Evolutionary conservation across 2,113 vertebrate genomes (phyloP).

Genomic region (Gracilinanus agilis): DNA sequence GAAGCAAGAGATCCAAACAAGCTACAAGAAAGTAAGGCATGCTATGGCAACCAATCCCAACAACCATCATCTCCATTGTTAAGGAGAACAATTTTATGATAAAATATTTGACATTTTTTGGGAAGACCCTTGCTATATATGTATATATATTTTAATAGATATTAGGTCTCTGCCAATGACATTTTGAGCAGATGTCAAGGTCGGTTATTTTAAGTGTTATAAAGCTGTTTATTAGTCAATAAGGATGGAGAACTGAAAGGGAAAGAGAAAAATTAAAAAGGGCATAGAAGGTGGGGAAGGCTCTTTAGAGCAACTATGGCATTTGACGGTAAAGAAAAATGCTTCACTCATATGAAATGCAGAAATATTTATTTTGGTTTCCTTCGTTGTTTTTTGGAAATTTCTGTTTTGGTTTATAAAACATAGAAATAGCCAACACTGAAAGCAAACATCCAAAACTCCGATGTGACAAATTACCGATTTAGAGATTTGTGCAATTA

Average conservation of each 20-base stretch:
- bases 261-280: not conserved
- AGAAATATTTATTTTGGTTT: conserved; percentile 92
- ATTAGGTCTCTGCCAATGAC: not conserved
- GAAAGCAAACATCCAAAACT: conserved; percentile 86
- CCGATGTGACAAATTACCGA: conserved; percentile 85
- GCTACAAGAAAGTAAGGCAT: not conserved
- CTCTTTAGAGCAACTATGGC: not conserved
- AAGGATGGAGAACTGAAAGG: not conserved
- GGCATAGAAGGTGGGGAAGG: not conserved
- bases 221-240: rapidly evolving
- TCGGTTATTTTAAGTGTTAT: not conserved
- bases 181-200: rapidly evolving
- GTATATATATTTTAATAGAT: no score
- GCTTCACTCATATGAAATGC: conserved; percentile 81
- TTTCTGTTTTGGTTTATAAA: conserved; percentile 90
- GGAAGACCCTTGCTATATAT: not conserved
- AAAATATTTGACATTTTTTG: not conserved
- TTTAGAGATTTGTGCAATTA: conserved; percentile 81
- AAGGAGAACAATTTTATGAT: not conserved
- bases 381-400: conserved; percentile 89
- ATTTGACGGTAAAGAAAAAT: conserved; percentile 53
- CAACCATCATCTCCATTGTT: not conserved
- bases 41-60: not conserved
- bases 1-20: not conserved
- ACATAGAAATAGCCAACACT: conserved; percentile 89